Percentiles rank a stretch among this genome's conserved stretches.
phyloP scores from a whole-genome alignment of 92 coral and sea anemone genomes.

The Isaurus tuberculatus region DNA sequence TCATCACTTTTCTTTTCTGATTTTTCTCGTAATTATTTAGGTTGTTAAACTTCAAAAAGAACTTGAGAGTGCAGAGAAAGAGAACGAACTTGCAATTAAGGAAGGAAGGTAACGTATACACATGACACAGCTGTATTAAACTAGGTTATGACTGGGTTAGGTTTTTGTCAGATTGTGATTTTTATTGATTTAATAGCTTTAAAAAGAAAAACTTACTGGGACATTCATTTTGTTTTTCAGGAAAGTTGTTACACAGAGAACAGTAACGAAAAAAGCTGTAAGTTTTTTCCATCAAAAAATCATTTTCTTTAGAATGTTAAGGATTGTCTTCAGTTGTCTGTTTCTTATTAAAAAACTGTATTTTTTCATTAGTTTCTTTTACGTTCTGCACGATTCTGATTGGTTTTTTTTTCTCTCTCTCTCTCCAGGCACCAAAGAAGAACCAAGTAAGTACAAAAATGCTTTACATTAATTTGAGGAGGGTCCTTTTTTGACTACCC shows the following conservation, averaged over 20 bases:
- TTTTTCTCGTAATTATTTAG: constrained; percentile 40
- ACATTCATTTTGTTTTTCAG: neutral
- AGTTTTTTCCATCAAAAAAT: neutral
- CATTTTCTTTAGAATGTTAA: neutral
- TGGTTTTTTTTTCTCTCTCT: neutral
- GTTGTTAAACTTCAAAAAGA: constrained; percentile 82
- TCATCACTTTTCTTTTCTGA: neutral
- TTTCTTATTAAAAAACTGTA: too few species aligned
- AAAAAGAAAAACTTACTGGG: neutral
- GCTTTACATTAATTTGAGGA: too few species aligned
- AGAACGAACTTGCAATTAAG: constrained; percentile 84
- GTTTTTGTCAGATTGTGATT: neutral
- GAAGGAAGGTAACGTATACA: constrained; percentile 79
- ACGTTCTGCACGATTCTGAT: neutral
- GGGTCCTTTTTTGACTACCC: neutral
- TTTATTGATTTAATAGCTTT: too few species aligned
- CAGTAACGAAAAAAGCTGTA: constrained; percentile 35
- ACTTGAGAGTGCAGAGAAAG: constrained; percentile 77
- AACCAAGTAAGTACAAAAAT: constrained; percentile 30
- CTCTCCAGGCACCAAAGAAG: constrained; percentile 35
- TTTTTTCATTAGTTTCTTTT: neutral
- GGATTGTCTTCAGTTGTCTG: neutral
- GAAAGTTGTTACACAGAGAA: constrained; percentile 40
- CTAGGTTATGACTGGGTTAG: too few species aligned
- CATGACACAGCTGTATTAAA: too few species aligned